Conservation (phyloP, 2,797 vertebrate genomes). For the Argyrosomus regius region DNA sequence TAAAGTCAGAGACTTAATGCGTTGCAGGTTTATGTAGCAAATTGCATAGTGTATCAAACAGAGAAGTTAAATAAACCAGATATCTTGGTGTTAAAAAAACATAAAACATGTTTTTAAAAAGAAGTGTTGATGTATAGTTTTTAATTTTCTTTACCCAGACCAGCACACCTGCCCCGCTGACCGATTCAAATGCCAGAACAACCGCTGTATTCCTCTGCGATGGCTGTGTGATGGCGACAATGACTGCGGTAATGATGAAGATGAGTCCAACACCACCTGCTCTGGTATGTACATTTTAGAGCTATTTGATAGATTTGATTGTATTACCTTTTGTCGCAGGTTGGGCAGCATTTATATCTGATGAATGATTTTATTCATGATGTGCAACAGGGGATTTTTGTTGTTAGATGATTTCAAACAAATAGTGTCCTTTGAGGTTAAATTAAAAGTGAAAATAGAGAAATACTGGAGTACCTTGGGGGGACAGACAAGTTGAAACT, state of each 20-base stretch:
- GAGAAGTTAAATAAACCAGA: slow-evolving; percentile 1
- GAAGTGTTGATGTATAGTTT: background rate
- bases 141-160: slow-evolving; percentile 78
- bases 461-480: background rate
- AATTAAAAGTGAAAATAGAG: background rate
- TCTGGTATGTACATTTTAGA: slow-evolving; percentile 60
- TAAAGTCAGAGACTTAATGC: slow-evolving; percentile 9
- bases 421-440: background rate
- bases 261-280: slow-evolving; percentile 96
- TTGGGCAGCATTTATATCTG: background rate
- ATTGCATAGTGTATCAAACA: background rate
- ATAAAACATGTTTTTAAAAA: background rate
- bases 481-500: slow-evolving; percentile 1
- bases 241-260: slow-evolving; percentile 95
- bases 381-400: background rate
- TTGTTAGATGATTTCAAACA: background rate
- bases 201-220: slow-evolving; percentile 96
- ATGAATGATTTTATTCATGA: background rate
- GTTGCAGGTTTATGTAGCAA: background rate
- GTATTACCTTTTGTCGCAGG: background rate
- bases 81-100: background rate
- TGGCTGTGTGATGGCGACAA: slow-evolving; percentile 98
- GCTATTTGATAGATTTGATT: background rate
- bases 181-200: slow-evolving; percentile 97
- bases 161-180: slow-evolving; percentile 97